phyloP scores from a whole-genome alignment of 2,113 vertebrate species.

The Donacobius atricapilla region DNA sequence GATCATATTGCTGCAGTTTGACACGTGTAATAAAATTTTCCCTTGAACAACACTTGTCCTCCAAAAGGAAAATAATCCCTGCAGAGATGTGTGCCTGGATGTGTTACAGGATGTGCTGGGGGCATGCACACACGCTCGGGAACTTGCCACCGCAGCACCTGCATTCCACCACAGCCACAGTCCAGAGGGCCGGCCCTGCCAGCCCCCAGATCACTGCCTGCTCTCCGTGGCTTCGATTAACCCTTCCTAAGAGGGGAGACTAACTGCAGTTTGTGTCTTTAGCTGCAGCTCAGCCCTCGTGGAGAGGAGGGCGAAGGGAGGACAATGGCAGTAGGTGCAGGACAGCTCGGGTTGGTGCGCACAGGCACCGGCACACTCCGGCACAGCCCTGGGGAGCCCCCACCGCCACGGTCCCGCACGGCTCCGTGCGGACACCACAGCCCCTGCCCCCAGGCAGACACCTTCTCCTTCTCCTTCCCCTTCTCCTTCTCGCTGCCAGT shows the following conservation, averaged over 20 bases:
- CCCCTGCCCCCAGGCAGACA: accelerated
- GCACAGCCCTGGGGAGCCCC: not conserved
- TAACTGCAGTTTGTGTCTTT: not conserved
- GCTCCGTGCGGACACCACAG: accelerated
- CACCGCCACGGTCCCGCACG: accelerated
- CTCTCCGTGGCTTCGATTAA: not conserved
- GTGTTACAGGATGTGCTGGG: not conserved
- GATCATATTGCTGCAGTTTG: not conserved
- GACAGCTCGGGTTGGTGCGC: accelerated
- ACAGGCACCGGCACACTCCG: accelerated
- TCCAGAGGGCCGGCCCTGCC: not conserved
- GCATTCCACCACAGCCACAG: accelerated
- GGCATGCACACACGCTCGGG: accelerated
- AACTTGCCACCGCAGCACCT: not conserved
- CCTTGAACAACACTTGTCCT: not conserved
- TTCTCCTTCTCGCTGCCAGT: not conserved
- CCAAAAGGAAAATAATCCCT: not conserved
- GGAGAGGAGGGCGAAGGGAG: not conserved
- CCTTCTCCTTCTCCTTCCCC: not conserved
- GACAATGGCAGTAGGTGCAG: accelerated
- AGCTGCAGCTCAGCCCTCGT: not conserved
- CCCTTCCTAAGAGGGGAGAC: not conserved
- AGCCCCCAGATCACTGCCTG: accelerated
- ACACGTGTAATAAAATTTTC: not conserved
- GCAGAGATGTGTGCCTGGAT: not conserved